A percentile compares a stretch with the other conserved stretches of the same genome.
Conservation (phyloP, 2,113 vertebrate genomes). For the Cyanoderma ruficeps region DNA sequence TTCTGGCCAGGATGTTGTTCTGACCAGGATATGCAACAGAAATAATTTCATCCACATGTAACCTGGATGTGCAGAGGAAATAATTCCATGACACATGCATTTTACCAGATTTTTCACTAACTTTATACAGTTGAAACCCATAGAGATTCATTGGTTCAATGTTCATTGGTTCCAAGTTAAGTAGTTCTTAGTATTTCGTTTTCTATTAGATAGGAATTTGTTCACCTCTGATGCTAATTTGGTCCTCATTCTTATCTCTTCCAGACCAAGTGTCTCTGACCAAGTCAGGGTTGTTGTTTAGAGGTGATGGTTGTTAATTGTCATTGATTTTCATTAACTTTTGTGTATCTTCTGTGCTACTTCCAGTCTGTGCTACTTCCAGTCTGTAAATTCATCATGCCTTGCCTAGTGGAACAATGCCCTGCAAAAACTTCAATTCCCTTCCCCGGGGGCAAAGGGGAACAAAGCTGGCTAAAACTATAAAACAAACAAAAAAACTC, state of each 20-base stretch:
- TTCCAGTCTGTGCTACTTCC: neutral
- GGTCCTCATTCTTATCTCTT: neutral
- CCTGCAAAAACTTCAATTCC: neutral
- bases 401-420: neutral
- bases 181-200: neutral
- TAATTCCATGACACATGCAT: neutral
- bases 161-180: no score
- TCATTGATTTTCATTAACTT: neutral
- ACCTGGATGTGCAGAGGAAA: neutral
- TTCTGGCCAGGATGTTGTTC: neutral
- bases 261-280: neutral
- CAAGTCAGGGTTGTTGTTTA: neutral
- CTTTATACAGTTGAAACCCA: neutral
- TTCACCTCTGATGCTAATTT: neutral
- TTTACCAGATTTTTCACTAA: neutral
- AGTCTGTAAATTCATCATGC: neutral
- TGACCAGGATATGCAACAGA: neutral
- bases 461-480: neutral
- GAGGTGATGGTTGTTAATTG: neutral
- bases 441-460: fast-evolving
- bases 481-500: neutral
- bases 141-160: neutral
- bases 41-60: neutral
- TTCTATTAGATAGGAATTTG: neutral
- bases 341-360: neutral